phyloP scores from a whole-genome alignment of 1,140 invertebrate genomes.

The Dufourea novaeangliae region DNA sequence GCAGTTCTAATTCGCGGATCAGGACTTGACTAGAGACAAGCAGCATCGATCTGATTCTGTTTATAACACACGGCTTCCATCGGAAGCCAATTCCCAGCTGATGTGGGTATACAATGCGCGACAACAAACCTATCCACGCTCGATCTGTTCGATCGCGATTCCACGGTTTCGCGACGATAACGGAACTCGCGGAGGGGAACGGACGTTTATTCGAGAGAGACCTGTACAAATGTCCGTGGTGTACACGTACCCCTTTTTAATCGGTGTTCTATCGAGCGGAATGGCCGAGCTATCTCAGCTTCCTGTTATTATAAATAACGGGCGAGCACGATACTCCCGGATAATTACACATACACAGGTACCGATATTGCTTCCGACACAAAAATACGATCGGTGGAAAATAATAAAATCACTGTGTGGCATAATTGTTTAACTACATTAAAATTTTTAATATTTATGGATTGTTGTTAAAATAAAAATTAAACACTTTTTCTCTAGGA shows the following conservation, averaged over 20 bases:
- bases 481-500: too few species aligned
- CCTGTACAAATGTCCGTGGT: slow-evolving; percentile 11
- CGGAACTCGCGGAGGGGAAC: background rate
- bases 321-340: slow-evolving; percentile 3
- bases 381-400: background rate
- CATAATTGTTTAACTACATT: too few species aligned
- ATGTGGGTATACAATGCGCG: slow-evolving; percentile 1
- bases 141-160: background rate
- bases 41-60: slow-evolving; percentile 57
- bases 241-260: slow-evolving; percentile 24
- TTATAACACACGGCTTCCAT: slow-evolving; percentile 43
- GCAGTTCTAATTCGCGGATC: too few species aligned
- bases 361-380: background rate
- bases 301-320: slow-evolving; percentile 33
- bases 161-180: background rate
- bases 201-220: background rate
- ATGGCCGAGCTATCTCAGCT: slow-evolving; percentile 9
- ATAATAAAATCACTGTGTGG: too few species aligned
- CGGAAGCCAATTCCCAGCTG: slow-evolving; percentile 30
- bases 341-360: slow-evolving; percentile 15
- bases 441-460: too few species aligned
- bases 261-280: slow-evolving; percentile 9
- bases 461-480: too few species aligned
- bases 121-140: slow-evolving; percentile 7
- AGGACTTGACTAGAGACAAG: too few species aligned